These are phyloP conservation scores for Drosophila navojoa DNA, from an alignment of 1,140 invertebrate species.

Conservation along the genomic window DNA sequence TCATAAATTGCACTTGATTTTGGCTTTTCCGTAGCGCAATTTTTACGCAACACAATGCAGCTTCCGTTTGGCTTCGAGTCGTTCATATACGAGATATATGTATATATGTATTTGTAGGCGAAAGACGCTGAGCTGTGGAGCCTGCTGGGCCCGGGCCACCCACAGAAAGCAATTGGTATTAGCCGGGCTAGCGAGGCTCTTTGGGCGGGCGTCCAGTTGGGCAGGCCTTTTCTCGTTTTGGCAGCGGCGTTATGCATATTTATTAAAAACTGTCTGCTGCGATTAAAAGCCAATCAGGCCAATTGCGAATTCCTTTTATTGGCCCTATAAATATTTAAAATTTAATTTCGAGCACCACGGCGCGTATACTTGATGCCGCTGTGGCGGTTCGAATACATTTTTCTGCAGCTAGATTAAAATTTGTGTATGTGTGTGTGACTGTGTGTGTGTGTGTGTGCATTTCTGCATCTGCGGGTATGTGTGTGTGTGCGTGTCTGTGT, in stretches of 20 bases:
- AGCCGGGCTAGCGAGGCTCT: background rate
- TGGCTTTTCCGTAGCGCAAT: constrained; percentile 54
- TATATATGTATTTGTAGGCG: background rate
- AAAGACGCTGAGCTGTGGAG: constrained; percentile 16
- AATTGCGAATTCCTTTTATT: constrained; percentile 82
- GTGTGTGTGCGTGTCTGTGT: background rate
- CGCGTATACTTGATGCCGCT: constrained; percentile 51
- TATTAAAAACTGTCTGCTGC: constrained; percentile 81
- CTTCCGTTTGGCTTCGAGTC: constrained; percentile 40
- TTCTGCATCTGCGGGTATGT: constrained; percentile 14
- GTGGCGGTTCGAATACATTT: constrained; percentile 37
- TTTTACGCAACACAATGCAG: constrained; percentile 54
- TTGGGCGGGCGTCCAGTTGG: background rate
- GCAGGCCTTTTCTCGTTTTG: constrained; percentile 2
- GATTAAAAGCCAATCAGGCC: constrained; percentile 81
- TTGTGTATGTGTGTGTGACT: constrained; percentile 11
- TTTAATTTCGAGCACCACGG: constrained; percentile 72
- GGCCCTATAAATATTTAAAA: constrained; percentile 80
- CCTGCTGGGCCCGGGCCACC: background rate
- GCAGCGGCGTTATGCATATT: constrained; percentile 72
- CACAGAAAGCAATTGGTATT: constrained; percentile 30
- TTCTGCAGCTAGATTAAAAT: constrained; percentile 71
- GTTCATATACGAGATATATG: background rate
- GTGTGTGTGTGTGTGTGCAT: constrained; percentile 27
- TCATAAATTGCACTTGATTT: constrained; percentile 76